Percentiles rank a stretch among this genome's conserved stretches.
phyloP scores from a whole-genome alignment of 2,888 invertebrate genomes.

The Tuberolachnus salignus region DNA sequence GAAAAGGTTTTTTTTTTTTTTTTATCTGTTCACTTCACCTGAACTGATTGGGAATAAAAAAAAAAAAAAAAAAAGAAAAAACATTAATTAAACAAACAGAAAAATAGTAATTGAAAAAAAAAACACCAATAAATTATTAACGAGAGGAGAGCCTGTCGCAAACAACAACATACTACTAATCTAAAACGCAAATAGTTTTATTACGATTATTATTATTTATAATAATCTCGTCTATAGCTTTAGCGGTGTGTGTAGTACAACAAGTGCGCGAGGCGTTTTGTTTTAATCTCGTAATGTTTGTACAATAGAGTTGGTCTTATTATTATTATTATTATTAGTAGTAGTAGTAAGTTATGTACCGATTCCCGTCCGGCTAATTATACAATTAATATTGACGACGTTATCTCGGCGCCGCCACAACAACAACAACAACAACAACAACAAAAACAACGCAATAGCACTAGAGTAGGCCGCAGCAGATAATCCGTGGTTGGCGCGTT shows the following conservation, averaged over 20 bases:
- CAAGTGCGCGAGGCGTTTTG: too few species aligned
- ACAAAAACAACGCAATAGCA: background rate
- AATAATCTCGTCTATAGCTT: background rate
- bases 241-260: too few species aligned
- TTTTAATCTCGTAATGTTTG: slow-evolving; percentile 1
- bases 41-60: background rate
- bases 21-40: slow-evolving; percentile 54
- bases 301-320: background rate
- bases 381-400: background rate
- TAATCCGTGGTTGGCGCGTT: slow-evolving; percentile 6
- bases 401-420: background rate
- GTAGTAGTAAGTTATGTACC: background rate
- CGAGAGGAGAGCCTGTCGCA: background rate
- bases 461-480: background rate
- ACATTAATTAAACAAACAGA: too few species aligned
- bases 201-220: background rate
- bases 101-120: background rate
- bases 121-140: background rate
- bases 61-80: too few species aligned
- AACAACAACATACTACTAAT: slow-evolving; percentile 10
- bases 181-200: slow-evolving; percentile 42
- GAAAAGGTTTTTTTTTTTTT: slow-evolving; percentile 24
- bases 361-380: slow-evolving; percentile 1
- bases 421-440: too few species aligned
- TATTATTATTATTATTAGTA: slow-evolving; percentile 4